phyloP scores from a whole-genome alignment of 2,797 vertebrate genomes.

The Gastrophryne carolinensis region DNA sequence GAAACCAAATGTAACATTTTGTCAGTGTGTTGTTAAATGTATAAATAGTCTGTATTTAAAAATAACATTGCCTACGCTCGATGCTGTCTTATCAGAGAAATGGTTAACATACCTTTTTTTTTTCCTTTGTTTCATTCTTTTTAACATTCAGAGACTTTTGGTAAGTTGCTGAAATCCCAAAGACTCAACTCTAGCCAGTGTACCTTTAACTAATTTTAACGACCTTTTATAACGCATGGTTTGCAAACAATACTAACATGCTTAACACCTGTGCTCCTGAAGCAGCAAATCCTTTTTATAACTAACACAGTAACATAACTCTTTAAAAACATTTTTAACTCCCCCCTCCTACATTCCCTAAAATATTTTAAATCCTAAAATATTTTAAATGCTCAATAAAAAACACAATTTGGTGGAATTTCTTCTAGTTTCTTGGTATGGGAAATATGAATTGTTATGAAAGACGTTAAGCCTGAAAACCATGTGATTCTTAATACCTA shows the following conservation, averaged over 20 bases:
- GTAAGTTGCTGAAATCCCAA: conserved; percentile 80
- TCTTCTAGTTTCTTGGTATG: conserved; percentile 22
- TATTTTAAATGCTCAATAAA: conserved; percentile 2
- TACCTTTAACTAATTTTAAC: conserved; percentile 85
- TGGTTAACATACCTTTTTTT: conserved; percentile 58
- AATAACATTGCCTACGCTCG: neutral
- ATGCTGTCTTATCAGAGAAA: conserved; percentile 11
- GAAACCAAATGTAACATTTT: neutral
- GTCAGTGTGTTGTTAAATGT: neutral
- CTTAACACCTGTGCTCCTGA: conserved; percentile 48
- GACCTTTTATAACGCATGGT: conserved; percentile 82
- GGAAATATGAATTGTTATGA: neutral
- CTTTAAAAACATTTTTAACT: neutral
- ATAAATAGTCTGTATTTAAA: neutral
- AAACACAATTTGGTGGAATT: conserved; percentile 20
- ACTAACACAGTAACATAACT: conserved; percentile 17
- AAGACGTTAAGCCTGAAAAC: too few relatives aligned
- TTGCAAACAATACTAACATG: conserved; percentile 70
- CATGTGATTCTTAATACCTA: too few relatives aligned
- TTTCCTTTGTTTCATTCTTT: conserved; percentile 73
- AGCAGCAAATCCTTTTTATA: conserved; percentile 11
- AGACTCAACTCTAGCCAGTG: conserved; percentile 32
- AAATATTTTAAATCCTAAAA: neutral
- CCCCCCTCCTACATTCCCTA: neutral
- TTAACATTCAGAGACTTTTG: conserved; percentile 94